A percentile compares a stretch with the other conserved stretches of the same genome.
phyloP scores from a whole-genome alignment of 2,113 vertebrate genomes.

The Cottus gobio region DNA sequence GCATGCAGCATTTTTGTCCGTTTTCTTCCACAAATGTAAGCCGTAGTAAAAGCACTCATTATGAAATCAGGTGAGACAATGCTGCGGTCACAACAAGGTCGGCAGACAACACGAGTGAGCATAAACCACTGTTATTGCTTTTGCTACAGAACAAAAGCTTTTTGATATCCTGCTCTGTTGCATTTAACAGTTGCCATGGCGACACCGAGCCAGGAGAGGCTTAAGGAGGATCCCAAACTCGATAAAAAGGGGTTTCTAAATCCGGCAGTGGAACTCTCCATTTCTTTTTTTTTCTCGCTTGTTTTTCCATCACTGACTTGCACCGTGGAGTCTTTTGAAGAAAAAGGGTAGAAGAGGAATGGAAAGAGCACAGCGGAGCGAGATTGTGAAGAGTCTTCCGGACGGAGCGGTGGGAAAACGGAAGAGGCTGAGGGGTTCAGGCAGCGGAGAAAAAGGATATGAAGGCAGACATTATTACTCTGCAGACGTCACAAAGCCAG shows the following conservation, averaged over 20 bases:
- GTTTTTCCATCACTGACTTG: conserved; percentile 36
- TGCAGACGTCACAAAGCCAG: conserved; percentile 31
- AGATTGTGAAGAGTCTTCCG: conserved; percentile 57
- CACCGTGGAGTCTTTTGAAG: conserved; percentile 33
- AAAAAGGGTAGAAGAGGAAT: conserved; percentile 9
- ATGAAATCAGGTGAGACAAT: conserved; percentile 37
- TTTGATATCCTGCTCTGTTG: conserved; percentile 62
- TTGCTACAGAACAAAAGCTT: conserved; percentile 64
- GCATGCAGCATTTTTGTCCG: neutral
- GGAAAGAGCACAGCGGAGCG: conserved; percentile 31
- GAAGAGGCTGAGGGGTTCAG: conserved; percentile 62
- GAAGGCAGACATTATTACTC: conserved; percentile 50
- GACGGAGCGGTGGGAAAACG: conserved; percentile 60
- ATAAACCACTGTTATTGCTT: conserved; percentile 55
- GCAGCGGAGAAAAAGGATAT: conserved; percentile 65
- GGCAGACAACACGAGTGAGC: conserved; percentile 48
- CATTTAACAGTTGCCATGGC: conserved; percentile 72
- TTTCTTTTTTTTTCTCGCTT: conserved; percentile 22
- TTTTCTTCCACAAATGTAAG: neutral
- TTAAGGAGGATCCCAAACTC: conserved; percentile 65
- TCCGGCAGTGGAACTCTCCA: conserved; percentile 51
- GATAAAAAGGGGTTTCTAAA: conserved; percentile 62
- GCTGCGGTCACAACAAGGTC: conserved; percentile 43
- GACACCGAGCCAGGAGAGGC: conserved; percentile 51
- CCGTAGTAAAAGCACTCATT: conserved; percentile 16